A percentile compares a stretch with the other conserved stretches of the same genome.
Evolutionary conservation across 2,797 vertebrate species (phyloP).

Genomic region (Rhinogobio ventralis): DNA sequence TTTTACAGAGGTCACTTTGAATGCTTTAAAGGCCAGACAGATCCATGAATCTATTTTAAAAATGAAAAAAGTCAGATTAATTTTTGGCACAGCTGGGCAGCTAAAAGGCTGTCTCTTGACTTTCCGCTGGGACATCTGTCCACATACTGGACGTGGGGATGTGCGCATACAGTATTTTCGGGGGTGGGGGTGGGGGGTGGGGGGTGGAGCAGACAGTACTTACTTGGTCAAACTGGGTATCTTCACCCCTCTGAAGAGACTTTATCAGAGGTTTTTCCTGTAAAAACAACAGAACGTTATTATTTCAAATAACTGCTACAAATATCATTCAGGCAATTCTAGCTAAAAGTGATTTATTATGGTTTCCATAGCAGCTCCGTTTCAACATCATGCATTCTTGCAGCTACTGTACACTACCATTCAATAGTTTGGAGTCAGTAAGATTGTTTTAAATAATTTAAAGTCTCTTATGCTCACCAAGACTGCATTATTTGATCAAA

Average conservation of each 20-base stretch:
- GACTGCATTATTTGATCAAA: neutral
- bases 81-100: constrained; percentile 39
- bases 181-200: neutral
- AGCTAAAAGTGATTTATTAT: neutral
- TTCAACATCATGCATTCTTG: neutral
- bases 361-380: neutral
- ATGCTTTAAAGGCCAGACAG: constrained; percentile 32
- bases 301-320: neutral
- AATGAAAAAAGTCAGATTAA: constrained; percentile 45
- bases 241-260: constrained; percentile 95
- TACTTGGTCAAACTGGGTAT: constrained; percentile 98
- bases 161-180: neutral
- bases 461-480: neutral
- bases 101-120: constrained; percentile 36
- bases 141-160: neutral
- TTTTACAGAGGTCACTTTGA: constrained; percentile 33
- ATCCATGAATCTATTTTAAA: constrained; percentile 48
- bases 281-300: constrained; percentile 65
- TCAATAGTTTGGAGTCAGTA: neutral
- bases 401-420: neutral
- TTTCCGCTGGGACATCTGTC: constrained; percentile 28
- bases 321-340: neutral
- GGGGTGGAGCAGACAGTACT: constrained; percentile 54
- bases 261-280: constrained; percentile 97
- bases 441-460: neutral